Conservation (phyloP, 2,797 vertebrate genomes). For the Strix occidentalis region DNA sequence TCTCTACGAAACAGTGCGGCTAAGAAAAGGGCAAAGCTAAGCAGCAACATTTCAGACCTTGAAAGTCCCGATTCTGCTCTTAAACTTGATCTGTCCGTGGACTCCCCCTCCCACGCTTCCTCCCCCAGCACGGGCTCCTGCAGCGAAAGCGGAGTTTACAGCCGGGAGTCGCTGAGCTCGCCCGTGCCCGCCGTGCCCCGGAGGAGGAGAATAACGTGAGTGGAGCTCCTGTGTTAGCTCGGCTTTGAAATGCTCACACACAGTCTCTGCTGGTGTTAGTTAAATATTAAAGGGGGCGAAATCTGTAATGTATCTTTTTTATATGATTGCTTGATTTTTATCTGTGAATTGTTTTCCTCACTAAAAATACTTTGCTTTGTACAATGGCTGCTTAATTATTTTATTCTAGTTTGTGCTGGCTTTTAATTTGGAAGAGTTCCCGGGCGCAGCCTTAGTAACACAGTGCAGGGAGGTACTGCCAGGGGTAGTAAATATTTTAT, state of each 20-base stretch:
- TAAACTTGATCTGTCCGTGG: slow-evolving; percentile 76
- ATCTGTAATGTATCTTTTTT: accelerated
- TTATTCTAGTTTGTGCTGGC: background rate
- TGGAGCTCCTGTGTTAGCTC: accelerated
- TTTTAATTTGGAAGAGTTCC: background rate
- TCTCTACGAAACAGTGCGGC: slow-evolving; percentile 90
- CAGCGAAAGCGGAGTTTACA: slow-evolving; percentile 85
- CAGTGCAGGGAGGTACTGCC: background rate
- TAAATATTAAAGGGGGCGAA: background rate
- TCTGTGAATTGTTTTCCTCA: background rate
- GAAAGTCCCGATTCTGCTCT: slow-evolving; percentile 87
- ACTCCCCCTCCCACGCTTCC: slow-evolving; percentile 77
- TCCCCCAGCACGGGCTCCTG: slow-evolving; percentile 80
- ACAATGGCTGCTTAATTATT: background rate
- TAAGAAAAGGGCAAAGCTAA: slow-evolving; percentile 90
- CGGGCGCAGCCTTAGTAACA: background rate
- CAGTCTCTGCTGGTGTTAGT: background rate
- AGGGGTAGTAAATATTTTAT: background rate
- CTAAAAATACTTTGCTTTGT: background rate
- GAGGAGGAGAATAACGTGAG: slow-evolving; percentile 71
- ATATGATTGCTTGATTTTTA: background rate
- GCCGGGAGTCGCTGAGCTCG: slow-evolving; percentile 72
- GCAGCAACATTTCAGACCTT: slow-evolving; percentile 76
- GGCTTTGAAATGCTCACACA: accelerated
- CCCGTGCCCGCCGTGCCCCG: slow-evolving; percentile 71